Evolutionary conservation across 1,140 invertebrate species (phyloP), one percentile per base, ranked within the genome.

Genomic region (Nasonia giraulti): DNA sequence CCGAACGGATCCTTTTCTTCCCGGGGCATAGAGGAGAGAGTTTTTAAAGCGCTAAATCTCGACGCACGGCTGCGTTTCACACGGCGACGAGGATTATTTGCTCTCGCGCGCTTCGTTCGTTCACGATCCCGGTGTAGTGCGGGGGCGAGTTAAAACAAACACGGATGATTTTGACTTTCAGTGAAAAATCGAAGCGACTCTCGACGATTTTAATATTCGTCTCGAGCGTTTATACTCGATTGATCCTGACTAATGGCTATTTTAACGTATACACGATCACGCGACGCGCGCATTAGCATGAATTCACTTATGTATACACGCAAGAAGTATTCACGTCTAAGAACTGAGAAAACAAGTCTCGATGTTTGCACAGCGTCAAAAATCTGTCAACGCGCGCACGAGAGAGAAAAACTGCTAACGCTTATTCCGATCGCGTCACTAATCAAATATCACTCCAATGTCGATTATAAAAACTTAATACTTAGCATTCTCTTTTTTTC

Each of bases 291-390:
- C 66, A 44, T 44, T 75, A 40, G 74, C 37, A 75, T 75, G 5
- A 50, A 50, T 50, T 50, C 14, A 50, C 47, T 50, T 17, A 50
- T 50, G n/a, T 68, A 68, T 27, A 68, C 66, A 27, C 27, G 27
- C 27, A 5, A 37, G 33, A 37, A 37, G 33, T 37, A 37, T 37
- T 37, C 33, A 6, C 33, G 33, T 37, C 33, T 37, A 68, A n/a
- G 66, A 68, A 14, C 12, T 50, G 47, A 12, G 47, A 68, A 68
- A 27, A 68, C n/a, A 17, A 68, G 66, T 5, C 1, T 68, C 66
- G 8, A 27, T 81, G 27, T 81, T 81, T 73, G 44, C 62, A 73
- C 23, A 81, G 20, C 7, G 44, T 20, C 40, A 33, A 55, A 81
- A 47, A 71, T 68, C 33, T 80, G 37, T n/a, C 62, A 66, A 17